Evolutionary conservation across 2,113 vertebrate species (phyloP).

Genomic region (Chroicocephalus ridibundus): DNA sequence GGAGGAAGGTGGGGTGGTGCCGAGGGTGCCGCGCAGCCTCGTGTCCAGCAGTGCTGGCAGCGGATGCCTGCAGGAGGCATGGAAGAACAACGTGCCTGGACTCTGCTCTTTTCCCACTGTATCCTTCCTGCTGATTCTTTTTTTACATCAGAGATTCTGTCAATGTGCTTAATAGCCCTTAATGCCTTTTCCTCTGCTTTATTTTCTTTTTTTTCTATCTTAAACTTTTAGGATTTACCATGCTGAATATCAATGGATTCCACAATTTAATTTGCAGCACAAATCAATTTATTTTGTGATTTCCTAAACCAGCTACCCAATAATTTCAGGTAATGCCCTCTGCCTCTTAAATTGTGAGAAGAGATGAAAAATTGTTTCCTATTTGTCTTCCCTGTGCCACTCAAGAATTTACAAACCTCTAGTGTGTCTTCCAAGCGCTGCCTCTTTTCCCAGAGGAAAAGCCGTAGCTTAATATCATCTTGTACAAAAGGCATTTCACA

Average conservation of each 20-base stretch:
- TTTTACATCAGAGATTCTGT: not conserved
- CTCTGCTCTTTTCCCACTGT: not conserved
- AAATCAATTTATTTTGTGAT: not conserved
- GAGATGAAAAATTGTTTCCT: not conserved
- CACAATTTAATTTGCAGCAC: not conserved
- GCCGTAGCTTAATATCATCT: not conserved
- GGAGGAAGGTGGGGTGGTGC: not conserved
- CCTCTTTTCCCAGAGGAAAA: not conserved
- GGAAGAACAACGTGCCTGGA: not conserved
- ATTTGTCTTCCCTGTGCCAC: not conserved
- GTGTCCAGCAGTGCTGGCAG: not conserved
- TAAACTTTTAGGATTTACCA: not conserved
- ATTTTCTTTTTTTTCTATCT: not conserved
- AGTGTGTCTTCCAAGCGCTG: not conserved
- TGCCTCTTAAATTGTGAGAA: not conserved
- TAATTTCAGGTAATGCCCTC: not conserved
- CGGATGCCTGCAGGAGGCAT: not conserved
- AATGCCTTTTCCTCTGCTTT: not conserved
- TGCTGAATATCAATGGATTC: not conserved
- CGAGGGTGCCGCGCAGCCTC: accelerated
- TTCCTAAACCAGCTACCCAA: not conserved
- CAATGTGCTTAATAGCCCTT: not conserved
- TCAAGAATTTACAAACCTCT: not conserved
- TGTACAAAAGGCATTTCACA: not conserved
- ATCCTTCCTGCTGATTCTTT: not conserved